A percentile compares a stretch with the other conserved stretches of the same genome.
Evolutionary conservation across 2,888 invertebrate species (phyloP).

Genomic region (Amblyjoppa proteus): DNA sequence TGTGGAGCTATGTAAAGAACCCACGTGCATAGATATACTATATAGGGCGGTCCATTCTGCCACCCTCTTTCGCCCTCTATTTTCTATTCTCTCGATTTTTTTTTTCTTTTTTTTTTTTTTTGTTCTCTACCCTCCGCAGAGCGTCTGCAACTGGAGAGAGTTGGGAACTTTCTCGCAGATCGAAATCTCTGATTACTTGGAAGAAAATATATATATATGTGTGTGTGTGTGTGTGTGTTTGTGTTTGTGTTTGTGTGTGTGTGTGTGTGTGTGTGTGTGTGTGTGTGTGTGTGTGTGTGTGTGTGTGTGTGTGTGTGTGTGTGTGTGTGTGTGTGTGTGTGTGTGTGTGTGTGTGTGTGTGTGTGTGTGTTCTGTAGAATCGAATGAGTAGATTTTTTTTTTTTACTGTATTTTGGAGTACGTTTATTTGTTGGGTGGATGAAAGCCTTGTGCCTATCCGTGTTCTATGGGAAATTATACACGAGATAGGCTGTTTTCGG

Average conservation of each 20-base stretch:
- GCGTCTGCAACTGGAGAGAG: conserved; percentile 14
- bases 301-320: background rate
- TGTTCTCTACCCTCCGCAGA: conserved; percentile 14
- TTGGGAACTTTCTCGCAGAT: conserved; percentile 5
- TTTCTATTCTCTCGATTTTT: background rate
- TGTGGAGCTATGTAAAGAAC: conserved; percentile 77
- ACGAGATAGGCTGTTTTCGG: no score
- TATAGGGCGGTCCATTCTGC: conserved; percentile 35
- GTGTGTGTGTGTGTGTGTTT: no score
- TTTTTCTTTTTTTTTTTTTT: conserved; percentile 13
- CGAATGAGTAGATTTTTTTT: no score
- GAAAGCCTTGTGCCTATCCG: no score
- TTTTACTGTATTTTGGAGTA: no score
- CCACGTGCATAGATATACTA: conserved; percentile 77
- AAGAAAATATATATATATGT: background rate
- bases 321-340: no score
- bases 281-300: background rate
- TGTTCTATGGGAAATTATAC: no score
- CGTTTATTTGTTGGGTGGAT: no score
- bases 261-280: no score
- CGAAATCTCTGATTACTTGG: background rate
- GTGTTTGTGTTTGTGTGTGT: no score
- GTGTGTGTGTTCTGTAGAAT: background rate
- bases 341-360: background rate
- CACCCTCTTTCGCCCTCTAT: background rate